Conservation (phyloP, 2,888 invertebrate species). For the Cyrtodaria siliqua region DNA sequence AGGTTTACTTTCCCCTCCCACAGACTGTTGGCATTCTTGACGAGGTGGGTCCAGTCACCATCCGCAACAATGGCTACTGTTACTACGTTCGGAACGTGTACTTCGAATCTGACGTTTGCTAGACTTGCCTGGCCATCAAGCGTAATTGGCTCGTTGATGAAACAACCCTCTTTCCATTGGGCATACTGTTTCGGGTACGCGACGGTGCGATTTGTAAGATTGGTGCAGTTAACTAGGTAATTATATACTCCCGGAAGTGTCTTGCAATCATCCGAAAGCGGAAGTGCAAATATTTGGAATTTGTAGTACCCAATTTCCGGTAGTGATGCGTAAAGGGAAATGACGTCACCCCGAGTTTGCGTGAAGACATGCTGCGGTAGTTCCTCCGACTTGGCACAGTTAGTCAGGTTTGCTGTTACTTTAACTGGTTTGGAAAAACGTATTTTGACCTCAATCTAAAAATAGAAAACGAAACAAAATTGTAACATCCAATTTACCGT, state of each 20-base stretch:
- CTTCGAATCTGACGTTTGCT: constrained; percentile 66
- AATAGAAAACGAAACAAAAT: too few species aligned
- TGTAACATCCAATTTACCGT: too few species aligned
- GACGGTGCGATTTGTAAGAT: constrained; percentile 34
- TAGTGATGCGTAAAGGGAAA: constrained; percentile 68
- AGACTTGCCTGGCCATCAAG: constrained; percentile 60
- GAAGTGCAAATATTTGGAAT: constrained; percentile 75
- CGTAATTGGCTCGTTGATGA: constrained; percentile 68
- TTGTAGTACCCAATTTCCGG: constrained; percentile 77
- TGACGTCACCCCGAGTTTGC: constrained; percentile 63
- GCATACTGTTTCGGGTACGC: constrained; percentile 76
- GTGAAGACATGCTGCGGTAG: constrained; percentile 67
- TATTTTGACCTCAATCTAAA: constrained; percentile 56
- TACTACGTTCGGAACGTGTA: constrained; percentile 66
- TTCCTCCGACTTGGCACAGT: constrained; percentile 70
- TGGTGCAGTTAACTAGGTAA: constrained; percentile 69
- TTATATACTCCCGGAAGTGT: constrained; percentile 76
- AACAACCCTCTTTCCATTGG: constrained; percentile 77
- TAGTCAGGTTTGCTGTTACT: constrained; percentile 67
- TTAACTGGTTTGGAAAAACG: constrained; percentile 42
- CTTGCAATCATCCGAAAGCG: constrained; percentile 73
- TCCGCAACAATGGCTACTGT: constrained; percentile 74
- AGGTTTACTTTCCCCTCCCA: constrained; percentile 74
- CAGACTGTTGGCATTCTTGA: constrained; percentile 54
- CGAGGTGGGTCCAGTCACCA: constrained; percentile 72